phyloP scores from a whole-genome alignment of 2,113 vertebrate species.

The Oceanites oceanicus region DNA sequence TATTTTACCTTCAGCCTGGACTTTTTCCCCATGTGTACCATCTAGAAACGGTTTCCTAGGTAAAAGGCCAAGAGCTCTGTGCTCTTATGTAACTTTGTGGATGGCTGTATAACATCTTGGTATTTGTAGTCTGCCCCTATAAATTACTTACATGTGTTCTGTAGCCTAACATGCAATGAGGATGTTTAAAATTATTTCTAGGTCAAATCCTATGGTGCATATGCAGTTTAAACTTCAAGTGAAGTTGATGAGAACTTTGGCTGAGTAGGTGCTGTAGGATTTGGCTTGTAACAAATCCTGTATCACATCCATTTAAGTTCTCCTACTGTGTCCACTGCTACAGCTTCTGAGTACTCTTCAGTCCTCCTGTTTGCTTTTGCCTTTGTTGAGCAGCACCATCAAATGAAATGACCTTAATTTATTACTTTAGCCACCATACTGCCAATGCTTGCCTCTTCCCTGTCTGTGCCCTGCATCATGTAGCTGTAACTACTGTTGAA shows the following conservation, averaged over 20 bases:
- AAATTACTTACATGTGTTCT: not conserved
- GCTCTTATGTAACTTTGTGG: not conserved
- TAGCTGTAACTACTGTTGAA: constrained; percentile 92
- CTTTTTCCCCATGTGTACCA: not conserved
- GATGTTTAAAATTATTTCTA: not conserved
- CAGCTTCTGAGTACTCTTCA: not conserved
- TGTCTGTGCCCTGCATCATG: constrained; percentile 86
- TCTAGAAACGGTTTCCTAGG: not conserved
- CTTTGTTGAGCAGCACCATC: not conserved
- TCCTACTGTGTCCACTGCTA: not conserved
- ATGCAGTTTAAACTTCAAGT: not conserved
- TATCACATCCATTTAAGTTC: not conserved
- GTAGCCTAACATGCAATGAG: not conserved
- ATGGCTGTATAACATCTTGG: not conserved
- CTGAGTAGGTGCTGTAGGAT: not conserved
- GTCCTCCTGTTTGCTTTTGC: not conserved
- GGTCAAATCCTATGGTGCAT: not conserved
- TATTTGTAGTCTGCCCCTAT: not conserved
- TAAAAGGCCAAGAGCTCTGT: not conserved
- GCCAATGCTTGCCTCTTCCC: constrained; percentile 91
- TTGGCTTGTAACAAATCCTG: not conserved
- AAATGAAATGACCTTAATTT: constrained; percentile 70
- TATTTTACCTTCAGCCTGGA: not conserved
- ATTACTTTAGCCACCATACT: constrained; percentile 78
- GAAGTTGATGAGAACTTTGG: not conserved